phyloP scores from a whole-genome alignment of 2,113 vertebrate species.

The Osmerus mordax region DNA sequence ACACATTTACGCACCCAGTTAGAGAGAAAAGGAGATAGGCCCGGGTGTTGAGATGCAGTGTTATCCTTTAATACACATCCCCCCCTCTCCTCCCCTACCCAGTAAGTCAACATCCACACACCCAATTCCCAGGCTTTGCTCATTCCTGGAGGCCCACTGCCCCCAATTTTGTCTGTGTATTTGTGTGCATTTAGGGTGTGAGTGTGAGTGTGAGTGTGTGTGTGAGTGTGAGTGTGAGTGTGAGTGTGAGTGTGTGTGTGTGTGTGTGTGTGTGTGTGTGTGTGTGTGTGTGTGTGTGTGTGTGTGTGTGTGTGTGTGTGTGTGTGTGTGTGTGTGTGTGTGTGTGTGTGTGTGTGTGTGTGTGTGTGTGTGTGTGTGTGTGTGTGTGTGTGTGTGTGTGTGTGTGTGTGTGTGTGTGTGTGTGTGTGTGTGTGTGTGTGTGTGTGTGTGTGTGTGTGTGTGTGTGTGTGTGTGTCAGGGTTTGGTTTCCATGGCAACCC shows the following conservation, averaged over 20 bases:
- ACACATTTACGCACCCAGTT: conserved; percentile 23
- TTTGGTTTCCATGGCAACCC: conserved; percentile 52
- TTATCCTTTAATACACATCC: background rate
- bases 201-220: conserved; percentile 9
- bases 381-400: conserved; percentile 10
- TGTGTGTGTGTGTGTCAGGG: conserved; percentile 18
- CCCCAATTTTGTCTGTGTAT: conserved; percentile 30
- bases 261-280: conserved; percentile 9
- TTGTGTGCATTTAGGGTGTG: conserved; percentile 7
- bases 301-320: conserved; percentile 9
- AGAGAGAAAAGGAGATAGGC: background rate
- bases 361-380: conserved; percentile 4
- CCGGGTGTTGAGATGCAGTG: background rate
- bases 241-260: conserved; percentile 4
- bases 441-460: conserved; percentile 4
- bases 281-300: conserved; percentile 10
- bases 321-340: conserved; percentile 9
- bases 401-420: conserved; percentile 14
- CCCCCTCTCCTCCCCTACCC: background rate
- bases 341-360: conserved; percentile 12
- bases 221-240: conserved; percentile 18
- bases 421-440: conserved; percentile 10
- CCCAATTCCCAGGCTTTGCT: conserved; percentile 47
- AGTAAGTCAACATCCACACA: background rate
- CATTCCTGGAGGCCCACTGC: conserved; percentile 43